Evolutionary conservation across 2,797 vertebrate genomes (phyloP).

Genomic region (Chaunax sp.): DNA sequence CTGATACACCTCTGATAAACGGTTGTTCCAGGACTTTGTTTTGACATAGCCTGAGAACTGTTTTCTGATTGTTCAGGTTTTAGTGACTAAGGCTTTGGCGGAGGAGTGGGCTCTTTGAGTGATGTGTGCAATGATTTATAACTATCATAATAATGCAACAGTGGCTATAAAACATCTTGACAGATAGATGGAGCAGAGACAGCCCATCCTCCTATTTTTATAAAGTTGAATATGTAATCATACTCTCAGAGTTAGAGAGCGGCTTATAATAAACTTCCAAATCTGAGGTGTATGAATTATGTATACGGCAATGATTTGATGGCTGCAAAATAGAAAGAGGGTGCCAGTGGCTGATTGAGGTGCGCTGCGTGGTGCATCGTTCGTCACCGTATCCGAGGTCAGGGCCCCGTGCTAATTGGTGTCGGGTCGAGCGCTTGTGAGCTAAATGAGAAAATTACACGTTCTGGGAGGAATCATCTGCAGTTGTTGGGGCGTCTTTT

Average conservation of each 20-base stretch:
- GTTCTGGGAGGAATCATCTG: conserved; percentile 83
- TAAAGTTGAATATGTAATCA: conserved; percentile 82
- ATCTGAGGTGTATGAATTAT: conserved; percentile 86
- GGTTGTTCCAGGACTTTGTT: too few relatives aligned
- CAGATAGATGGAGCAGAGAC: conserved; percentile 50
- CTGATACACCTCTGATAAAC: too few relatives aligned
- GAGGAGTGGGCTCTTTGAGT: too few relatives aligned
- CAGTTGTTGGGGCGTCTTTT: conserved; percentile 70
- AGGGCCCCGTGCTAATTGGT: conserved; percentile 85
- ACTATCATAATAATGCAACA: neutral
- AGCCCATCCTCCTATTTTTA: conserved; percentile 63
- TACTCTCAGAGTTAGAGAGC: conserved; percentile 78
- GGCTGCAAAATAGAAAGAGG: conserved; percentile 78
- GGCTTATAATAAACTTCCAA: conserved; percentile 80
- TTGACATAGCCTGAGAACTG: too few relatives aligned
- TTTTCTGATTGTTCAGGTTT: too few relatives aligned
- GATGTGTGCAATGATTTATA: too few relatives aligned
- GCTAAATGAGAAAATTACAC: conserved; percentile 88
- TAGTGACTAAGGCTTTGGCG: too few relatives aligned
- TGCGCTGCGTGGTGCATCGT: conserved; percentile 60
- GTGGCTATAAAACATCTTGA: conserved; percentile 49
- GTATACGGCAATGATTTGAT: conserved; percentile 85
- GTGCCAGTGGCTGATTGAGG: conserved; percentile 81
- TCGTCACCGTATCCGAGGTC: conserved; percentile 74
- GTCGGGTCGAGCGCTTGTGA: conserved; percentile 81